Evolutionary conservation across 92 coral and sea anemone genomes (phyloP).

Genomic region (Epizoanthus stellaris): DNA sequence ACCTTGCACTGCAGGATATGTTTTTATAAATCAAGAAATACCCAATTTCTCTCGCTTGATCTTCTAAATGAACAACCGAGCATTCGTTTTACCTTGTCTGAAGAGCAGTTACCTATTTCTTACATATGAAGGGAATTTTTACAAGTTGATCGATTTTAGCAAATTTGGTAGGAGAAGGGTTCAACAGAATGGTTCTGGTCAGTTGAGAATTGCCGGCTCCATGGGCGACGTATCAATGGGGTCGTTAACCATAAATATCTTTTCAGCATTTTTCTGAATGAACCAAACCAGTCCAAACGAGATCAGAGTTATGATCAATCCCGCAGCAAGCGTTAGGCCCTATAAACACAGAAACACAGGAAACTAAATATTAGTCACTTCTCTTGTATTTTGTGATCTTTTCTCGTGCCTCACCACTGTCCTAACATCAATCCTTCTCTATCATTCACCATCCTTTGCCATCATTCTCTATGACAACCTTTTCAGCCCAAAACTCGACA

Average conservation of each 20-base stretch:
- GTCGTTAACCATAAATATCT: slow-evolving; percentile 73
- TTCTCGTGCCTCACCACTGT: not conserved
- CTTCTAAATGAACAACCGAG: too few relatives aligned
- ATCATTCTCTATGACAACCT: not conserved
- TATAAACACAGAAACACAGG: slow-evolving; percentile 34
- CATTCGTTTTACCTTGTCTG: too few relatives aligned
- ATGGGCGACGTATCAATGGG: not conserved
- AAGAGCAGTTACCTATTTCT: too few relatives aligned
- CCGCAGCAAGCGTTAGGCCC: slow-evolving; percentile 83
- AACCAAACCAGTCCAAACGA: slow-evolving; percentile 80
- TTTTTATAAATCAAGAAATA: too few relatives aligned
- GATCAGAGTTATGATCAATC: slow-evolving; percentile 76
- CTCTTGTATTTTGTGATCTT: not conserved
- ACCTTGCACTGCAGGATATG: too few relatives aligned
- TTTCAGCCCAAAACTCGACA: too few relatives aligned
- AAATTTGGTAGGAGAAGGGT: not conserved
- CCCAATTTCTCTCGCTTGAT: too few relatives aligned
- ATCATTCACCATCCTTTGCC: not conserved
- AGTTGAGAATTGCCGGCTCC: slow-evolving; percentile 28
- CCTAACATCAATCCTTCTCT: not conserved
- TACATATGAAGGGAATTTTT: too few relatives aligned
- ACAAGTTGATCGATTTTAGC: too few relatives aligned
- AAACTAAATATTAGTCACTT: not conserved
- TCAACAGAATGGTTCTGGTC: not conserved
- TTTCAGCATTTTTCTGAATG: slow-evolving; percentile 83